These are phyloP conservation scores for Myzus persicae DNA, from an alignment of 1,140 invertebrate genomes.

Conservation along the genomic window DNA sequence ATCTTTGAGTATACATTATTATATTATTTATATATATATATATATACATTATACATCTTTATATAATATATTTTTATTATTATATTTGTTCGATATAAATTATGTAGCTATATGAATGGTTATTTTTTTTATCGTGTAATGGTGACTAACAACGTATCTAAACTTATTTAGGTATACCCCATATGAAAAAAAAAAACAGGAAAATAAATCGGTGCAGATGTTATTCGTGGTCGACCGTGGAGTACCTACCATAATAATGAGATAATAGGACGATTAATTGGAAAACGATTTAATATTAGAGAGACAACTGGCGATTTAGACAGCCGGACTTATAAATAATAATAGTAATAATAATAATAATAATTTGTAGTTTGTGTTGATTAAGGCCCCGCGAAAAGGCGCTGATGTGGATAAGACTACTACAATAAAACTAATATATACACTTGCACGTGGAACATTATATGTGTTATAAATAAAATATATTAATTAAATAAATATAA, in stretches of 20 bases:
- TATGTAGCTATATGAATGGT: not conserved
- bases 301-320: not conserved
- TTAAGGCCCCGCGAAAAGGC: not conserved
- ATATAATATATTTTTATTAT: too few relatives aligned
- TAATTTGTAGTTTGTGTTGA: not conserved
- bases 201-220: slow-evolving; percentile 25
- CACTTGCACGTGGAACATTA: not conserved
- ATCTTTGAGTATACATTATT: too few relatives aligned
- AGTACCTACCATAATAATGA: not conserved
- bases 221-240: not conserved
- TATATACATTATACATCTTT: too few relatives aligned
- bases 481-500: too few relatives aligned
- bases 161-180: not conserved
- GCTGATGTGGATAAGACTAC: not conserved
- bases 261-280: slow-evolving; percentile 17
- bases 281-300: not conserved
- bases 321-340: not conserved
- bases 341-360: not conserved
- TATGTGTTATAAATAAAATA: not conserved
- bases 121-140: not conserved
- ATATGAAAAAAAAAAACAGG: not conserved
- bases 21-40: too few relatives aligned
- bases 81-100: not conserved
- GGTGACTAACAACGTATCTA: not conserved
- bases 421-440: not conserved